Base-by-base conservation (phyloP, 1,140 invertebrate species). In the Oryctes rhinoceros region DNA sequence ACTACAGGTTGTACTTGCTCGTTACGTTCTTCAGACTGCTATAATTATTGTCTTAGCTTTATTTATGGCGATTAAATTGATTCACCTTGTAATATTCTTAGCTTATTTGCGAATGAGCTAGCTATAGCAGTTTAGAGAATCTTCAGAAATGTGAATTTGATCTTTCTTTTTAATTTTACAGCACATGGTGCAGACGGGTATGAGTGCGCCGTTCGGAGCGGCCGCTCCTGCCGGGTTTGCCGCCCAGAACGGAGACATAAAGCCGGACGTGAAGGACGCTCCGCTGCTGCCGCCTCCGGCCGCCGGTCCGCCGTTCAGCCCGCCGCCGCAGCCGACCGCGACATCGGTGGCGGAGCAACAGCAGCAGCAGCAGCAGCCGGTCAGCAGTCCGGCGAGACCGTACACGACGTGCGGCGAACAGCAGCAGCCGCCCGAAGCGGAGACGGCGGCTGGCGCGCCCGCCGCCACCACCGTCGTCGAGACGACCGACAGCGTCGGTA, bases 131-230 rank as follows among this genome's bases (percentile, higher is more conserved):
- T 30, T 30, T 30, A 0, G 2, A 30, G 24, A 30, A 30, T 30
- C 24, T 30, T 30, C 24, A 30, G 24, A 30, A 30, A 2, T 30
- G 24, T 44, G 0, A 10, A 7, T 44, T 10, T 44, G 5, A 44
- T 44, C 5, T 10, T 44, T 44, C 39, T 44, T 44, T 44, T 44
- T 44, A 44, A 44, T 44, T 82, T 94, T 95, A 20, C 92, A 97
- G 96, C 96, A 97, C 91, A 96, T 97, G 94, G 96, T 97, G 90
- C 95, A 96, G 91, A 94, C 96, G 90, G 95, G 95, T 85, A 96
- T 97, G 93, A 92, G 93, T 88, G 91, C 91, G 89, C 94, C 95
- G 87, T 96, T 93, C 90, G 90, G 92, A 83, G 91, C 91, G 87
- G 94, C 93, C 90, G 94, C 94, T 89, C 91, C 90, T 91, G 91